Evolutionary conservation across 2,888 invertebrate genomes (phyloP), one percentile per base, ranked within the genome.

Genomic region (Melanostoma scalare): DNA sequence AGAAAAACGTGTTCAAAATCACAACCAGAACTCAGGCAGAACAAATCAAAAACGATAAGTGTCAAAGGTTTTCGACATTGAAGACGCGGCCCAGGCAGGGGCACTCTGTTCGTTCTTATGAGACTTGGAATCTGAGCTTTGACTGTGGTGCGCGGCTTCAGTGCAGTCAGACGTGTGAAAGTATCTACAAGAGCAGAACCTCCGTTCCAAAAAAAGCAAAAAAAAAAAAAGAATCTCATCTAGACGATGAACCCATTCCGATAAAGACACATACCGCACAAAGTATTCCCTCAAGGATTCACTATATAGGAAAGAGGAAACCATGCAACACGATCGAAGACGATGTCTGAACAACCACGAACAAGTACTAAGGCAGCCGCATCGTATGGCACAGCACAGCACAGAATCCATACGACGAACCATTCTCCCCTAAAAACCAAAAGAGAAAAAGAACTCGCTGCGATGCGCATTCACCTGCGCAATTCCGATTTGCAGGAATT

Each of bases 1-100:
- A 69, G 48, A 3, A 48, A 84, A 84, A 84, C 84, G 74, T 84
- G 79, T 84, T 75, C 84, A 48, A 74, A 84, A 79, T 79, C 79
- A 79, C 74, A 79, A 79, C 65, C 71, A 79, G 74, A 84, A 79
- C 67, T 79, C 53, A 69, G 55, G 74, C 79, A 84, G 84, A 84
- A 84, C 79, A 79, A 84, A 84, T 84, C 84, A 84, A 79, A 84
- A 84, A 79, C 84, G 84, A 84, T 84, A 84, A 78, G 84, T 84
- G 84, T 84, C 84, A 84, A 84, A 84, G 84, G 84, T 84, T 84
- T 75, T 84, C 77, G 71, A 72, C 72, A 72, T 67, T 72, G 52
- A 30, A 65, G 55, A 53, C 56, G 20, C 1, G 73, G 50, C 48
- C 60, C 20, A 9, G 42, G 53, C 0, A 20, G 20, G 20, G 20